Conservation (phyloP, 2,797 vertebrate genomes). For the Huso huso region DNA sequence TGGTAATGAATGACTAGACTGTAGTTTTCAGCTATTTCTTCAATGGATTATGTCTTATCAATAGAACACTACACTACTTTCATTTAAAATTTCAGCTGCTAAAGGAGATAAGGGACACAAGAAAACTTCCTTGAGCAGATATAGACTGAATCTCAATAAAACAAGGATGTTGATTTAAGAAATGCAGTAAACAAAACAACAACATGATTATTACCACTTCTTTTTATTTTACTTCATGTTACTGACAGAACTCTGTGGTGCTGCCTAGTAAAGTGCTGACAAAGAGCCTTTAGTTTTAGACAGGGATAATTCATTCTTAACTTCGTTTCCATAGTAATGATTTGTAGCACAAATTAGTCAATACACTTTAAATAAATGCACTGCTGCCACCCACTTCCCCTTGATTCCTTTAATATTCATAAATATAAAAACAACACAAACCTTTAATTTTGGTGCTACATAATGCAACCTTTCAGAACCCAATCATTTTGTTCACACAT, state of each 20-base stretch:
- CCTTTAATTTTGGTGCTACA: too few species aligned
- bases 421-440: background rate
- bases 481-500: too few species aligned
- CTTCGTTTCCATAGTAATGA: background rate
- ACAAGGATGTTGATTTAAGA: background rate
- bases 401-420: background rate
- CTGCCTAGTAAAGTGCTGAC: background rate
- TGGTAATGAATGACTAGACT: slow-evolving; percentile 4
- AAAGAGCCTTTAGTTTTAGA: background rate
- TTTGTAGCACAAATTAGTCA: background rate
- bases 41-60: background rate
- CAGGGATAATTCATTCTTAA: background rate
- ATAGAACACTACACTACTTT: background rate
- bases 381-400: background rate
- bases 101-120: background rate
- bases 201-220: too few species aligned
- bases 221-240: too few species aligned
- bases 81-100: background rate
- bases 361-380: background rate
- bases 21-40: background rate
- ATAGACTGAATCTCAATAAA: too few species aligned
- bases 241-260: background rate
- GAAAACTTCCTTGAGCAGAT: background rate
- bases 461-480: too few species aligned
- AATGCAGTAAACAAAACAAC: too few species aligned